These are phyloP conservation scores for Heliothis virescens DNA, from an alignment of 1,140 invertebrate species.

Conservation along the genomic window DNA sequence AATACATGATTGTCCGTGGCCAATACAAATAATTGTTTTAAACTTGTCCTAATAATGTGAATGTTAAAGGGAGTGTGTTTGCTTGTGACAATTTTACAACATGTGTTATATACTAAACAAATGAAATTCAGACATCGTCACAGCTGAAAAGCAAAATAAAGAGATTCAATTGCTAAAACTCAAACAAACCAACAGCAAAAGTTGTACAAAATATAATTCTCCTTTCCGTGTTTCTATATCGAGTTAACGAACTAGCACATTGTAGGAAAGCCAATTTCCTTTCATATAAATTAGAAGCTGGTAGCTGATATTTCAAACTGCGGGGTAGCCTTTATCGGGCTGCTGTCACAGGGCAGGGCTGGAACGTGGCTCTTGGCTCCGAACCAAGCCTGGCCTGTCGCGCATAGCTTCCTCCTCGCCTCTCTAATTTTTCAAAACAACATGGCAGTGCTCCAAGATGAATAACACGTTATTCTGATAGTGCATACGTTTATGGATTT, in stretches of 20 bases:
- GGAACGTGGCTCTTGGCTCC: slow-evolving; percentile 60
- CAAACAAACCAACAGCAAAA: background rate
- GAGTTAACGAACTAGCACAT: slow-evolving; percentile 40
- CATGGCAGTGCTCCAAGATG: slow-evolving; percentile 70
- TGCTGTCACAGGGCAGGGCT: slow-evolving; percentile 57
- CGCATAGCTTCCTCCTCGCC: slow-evolving; percentile 51
- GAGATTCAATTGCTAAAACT: background rate
- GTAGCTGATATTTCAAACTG: slow-evolving; percentile 47
- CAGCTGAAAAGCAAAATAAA: background rate
- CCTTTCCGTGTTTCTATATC: background rate
- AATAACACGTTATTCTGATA: slow-evolving; percentile 63
- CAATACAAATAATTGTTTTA: too few species aligned
- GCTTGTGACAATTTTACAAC: too few species aligned
- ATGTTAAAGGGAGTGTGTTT: too few species aligned
- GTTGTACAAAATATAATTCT: slow-evolving; percentile 17
- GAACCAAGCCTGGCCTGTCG: slow-evolving; percentile 61
- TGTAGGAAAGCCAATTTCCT: slow-evolving; percentile 44
- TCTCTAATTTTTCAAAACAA: slow-evolving; percentile 76
- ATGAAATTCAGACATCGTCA: too few species aligned
- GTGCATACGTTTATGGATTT: slow-evolving; percentile 60
- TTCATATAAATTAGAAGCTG: slow-evolving; percentile 48
- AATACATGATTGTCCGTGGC: too few species aligned
- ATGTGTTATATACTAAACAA: too few species aligned
- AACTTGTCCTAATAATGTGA: too few species aligned
- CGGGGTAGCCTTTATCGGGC: slow-evolving; percentile 59